These are phyloP conservation scores for Hirtodrosophila trivittata DNA, from an alignment of 2,888 invertebrate genomes.

Conservation along the genomic window DNA sequence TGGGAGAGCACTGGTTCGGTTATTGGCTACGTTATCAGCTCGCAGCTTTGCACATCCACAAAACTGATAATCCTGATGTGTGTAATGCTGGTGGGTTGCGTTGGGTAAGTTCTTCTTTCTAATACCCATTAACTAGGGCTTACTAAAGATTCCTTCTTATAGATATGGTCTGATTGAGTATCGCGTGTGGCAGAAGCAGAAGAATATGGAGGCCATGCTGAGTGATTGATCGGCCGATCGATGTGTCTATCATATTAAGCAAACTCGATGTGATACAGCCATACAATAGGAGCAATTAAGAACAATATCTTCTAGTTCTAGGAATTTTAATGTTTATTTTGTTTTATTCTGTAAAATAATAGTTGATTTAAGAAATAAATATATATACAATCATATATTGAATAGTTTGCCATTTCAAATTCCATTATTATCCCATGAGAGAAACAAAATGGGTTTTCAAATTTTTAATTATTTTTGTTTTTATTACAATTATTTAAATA, in stretches of 20 bases:
- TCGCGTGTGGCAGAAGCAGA: constrained; percentile 75
- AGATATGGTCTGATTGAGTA: constrained; percentile 82
- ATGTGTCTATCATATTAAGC: constrained; percentile 20
- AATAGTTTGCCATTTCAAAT: too few species aligned
- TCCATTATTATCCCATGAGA: too few species aligned
- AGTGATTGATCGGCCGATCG: constrained; percentile 48
- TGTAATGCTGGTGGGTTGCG: constrained; percentile 89
- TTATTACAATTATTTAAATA: constrained; percentile 81
- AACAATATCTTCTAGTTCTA: constrained; percentile 26
- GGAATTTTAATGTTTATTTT: neutral
- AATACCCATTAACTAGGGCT: neutral
- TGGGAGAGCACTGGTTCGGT: constrained; percentile 97
- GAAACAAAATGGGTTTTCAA: constrained; percentile 1
- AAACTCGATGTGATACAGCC: constrained; percentile 64
- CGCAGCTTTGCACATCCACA: constrained; percentile 89
- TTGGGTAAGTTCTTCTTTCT: constrained; percentile 86
- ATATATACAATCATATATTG: too few species aligned
- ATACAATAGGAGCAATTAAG: constrained; percentile 37
- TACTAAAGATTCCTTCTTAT: neutral
- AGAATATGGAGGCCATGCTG: constrained; percentile 69
- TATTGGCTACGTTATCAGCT: constrained; percentile 91
- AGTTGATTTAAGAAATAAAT: too few species aligned
- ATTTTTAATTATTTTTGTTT: constrained; percentile 65
- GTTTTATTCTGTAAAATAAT: too few species aligned
- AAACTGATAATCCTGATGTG: constrained; percentile 89